Evolutionary conservation across 1,140 invertebrate genomes (phyloP).

Genomic region (Hesperophylax magnus): DNA sequence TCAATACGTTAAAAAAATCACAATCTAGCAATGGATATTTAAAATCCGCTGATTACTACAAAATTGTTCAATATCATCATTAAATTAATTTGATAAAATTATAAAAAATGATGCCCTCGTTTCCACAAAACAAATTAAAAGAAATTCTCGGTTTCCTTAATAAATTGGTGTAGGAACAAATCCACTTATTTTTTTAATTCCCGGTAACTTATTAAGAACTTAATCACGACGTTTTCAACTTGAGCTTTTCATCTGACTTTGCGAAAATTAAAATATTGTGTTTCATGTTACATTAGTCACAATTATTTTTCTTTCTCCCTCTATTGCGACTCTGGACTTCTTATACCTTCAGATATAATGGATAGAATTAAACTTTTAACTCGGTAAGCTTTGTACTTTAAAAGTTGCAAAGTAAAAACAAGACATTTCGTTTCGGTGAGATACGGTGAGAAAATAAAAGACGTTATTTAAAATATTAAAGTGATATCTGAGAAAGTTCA

Average conservation of each 20-base stretch:
- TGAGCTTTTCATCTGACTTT: not conserved
- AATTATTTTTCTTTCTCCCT: not conserved
- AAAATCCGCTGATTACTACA: too few relatives aligned
- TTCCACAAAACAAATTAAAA: not conserved
- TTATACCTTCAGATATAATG: too few relatives aligned
- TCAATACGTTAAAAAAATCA: too few relatives aligned
- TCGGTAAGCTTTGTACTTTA: not conserved
- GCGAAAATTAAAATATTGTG: conserved; percentile 8
- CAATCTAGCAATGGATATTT: too few relatives aligned
- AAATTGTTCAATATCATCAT: too few relatives aligned
- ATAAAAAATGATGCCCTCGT: not conserved
- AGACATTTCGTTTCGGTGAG: not conserved
- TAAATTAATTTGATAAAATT: too few relatives aligned
- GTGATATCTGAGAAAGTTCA: not conserved
- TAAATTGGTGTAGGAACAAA: not conserved
- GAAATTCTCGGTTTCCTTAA: not conserved
- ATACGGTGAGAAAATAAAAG: not conserved
- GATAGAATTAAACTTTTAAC: not conserved
- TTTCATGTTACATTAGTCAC: conserved; percentile 2
- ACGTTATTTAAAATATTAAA: conserved; percentile 10
- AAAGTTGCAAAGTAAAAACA: not conserved
- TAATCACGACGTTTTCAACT: not conserved
- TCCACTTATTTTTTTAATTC: not conserved
- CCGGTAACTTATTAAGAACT: not conserved
- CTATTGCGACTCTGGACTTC: not conserved